Evolutionary conservation across 2,888 invertebrate species (phyloP), one percentile per base, ranked within the genome.

Genomic region (Pterostichus niger): DNA sequence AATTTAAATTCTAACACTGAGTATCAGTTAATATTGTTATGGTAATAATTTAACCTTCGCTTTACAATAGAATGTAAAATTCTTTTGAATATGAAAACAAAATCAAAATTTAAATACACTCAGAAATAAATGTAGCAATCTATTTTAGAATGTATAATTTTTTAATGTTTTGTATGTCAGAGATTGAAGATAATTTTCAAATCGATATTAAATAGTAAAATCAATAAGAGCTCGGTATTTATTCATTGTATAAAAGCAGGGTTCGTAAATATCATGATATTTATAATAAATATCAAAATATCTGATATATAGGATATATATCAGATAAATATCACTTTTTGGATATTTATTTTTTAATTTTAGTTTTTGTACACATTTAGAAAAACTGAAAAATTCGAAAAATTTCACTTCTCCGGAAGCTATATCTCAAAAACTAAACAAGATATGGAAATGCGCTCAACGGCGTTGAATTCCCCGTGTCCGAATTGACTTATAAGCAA

Each of bases 1-100:
- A 59, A 33, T 64, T 56, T 17, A 11, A 10, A 61, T 61, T 61
- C 31, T 31, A 61, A 61, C 33, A 33, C 33, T 7, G 2, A 61
- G n/a, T 31, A 33, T 61, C 24, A 24, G 24, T 24, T 31, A n/a
- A 64, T 31, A 31, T 64, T 35, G 13, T 64, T 40, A 64, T 64
- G 64, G n/a, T 61, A 64, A 64, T 64, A 11, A 49, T 10, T 24
- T 59, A 33, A 64, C 64, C 64, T 64, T 35, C 64, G 35, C 9
- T 35, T 11, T n/a, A 49, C 49, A 49, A 49, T 49, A 6, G 49
- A 49, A 49, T n/a, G 49, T 49, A 10, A 11, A 49, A 49, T 13
- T 9, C 6, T 46, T 46, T 46, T 46, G 46, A 46, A 46, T 46
- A 5, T 35, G 35, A 5, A 35, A 10, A 31, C 61, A 61, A 61